Evolutionary conservation across 2,888 invertebrate genomes (phyloP).

Genomic region (Diachrysia chrysitis): DNA sequence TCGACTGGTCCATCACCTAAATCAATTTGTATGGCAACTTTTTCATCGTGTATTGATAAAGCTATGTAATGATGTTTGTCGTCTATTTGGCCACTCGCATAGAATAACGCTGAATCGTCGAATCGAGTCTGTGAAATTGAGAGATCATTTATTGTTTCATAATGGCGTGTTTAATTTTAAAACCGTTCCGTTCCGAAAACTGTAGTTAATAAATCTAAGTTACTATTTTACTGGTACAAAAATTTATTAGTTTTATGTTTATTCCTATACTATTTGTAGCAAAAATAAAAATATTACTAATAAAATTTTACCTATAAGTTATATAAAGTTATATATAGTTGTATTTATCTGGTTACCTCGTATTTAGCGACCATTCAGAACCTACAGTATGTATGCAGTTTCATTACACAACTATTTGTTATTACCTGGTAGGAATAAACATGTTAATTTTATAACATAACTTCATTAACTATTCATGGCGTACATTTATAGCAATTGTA

Average conservation of each 20-base stretch:
- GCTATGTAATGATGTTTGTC: constrained; percentile 97
- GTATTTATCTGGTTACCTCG: too few relatives aligned
- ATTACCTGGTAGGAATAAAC: background rate
- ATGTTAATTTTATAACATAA: constrained; percentile 1
- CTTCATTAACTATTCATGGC: constrained; percentile 2
- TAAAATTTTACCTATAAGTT: too few relatives aligned
- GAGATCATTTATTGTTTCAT: constrained; percentile 25
- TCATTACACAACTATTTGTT: background rate
- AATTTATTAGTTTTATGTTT: too few relatives aligned
- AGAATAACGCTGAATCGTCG: constrained; percentile 97
- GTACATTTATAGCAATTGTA: constrained; percentile 4
- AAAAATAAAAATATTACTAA: too few relatives aligned
- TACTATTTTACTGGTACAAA: too few relatives aligned
- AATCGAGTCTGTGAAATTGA: constrained; percentile 92
- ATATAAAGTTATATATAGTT: too few relatives aligned
- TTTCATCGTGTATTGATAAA: constrained; percentile 94
- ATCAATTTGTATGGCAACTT: constrained; percentile 95
- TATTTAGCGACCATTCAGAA: too few relatives aligned
- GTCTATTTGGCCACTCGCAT: constrained; percentile 97
- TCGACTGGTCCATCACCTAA: constrained; percentile 94
- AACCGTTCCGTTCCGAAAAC: background rate
- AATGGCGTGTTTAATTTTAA: background rate
- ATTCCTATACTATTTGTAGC: too few relatives aligned
- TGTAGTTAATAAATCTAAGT: background rate
- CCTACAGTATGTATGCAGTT: background rate